Conservation (phyloP, 2,888 invertebrate genomes). For the Chrysomela aeneicollis region DNA sequence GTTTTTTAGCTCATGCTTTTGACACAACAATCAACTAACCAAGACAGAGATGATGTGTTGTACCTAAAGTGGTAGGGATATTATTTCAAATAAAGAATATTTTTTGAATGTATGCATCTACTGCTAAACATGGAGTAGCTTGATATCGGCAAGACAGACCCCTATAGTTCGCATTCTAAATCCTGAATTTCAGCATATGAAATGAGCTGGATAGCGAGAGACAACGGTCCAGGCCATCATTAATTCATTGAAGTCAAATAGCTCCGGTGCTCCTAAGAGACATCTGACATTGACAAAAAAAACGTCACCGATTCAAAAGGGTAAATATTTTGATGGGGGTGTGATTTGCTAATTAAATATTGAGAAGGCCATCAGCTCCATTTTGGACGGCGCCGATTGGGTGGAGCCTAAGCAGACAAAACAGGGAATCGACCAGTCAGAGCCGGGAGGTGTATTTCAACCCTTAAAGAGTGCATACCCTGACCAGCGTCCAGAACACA, state of each 20-base stretch:
- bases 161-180: too few relatives aligned
- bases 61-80: too few relatives aligned
- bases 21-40: too few relatives aligned
- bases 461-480: conserved; percentile 44
- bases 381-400: conserved; percentile 51
- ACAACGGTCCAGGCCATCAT: conserved; percentile 22
- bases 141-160: not conserved
- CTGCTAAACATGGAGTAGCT: too few relatives aligned
- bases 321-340: conserved; percentile 51
- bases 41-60: too few relatives aligned
- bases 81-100: too few relatives aligned
- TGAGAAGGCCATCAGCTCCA: conserved; percentile 51
- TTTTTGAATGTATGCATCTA: too few relatives aligned
- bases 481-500: conserved; percentile 24
- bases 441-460: conserved; percentile 45
- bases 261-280: conserved; percentile 23
- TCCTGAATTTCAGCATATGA: not conserved
- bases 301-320: conserved; percentile 39
- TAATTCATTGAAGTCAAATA: conserved; percentile 30
- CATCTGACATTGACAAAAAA: conserved; percentile 39
- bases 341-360: conserved; percentile 54
- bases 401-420: conserved; percentile 52
- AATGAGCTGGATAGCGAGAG: not conserved
- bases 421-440: conserved; percentile 51
- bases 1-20: too few relatives aligned